A percentile compares a stretch with the other conserved stretches of the same genome.
Conservation (phyloP, 2,113 vertebrate genomes). For the Platichthys flesus region DNA sequence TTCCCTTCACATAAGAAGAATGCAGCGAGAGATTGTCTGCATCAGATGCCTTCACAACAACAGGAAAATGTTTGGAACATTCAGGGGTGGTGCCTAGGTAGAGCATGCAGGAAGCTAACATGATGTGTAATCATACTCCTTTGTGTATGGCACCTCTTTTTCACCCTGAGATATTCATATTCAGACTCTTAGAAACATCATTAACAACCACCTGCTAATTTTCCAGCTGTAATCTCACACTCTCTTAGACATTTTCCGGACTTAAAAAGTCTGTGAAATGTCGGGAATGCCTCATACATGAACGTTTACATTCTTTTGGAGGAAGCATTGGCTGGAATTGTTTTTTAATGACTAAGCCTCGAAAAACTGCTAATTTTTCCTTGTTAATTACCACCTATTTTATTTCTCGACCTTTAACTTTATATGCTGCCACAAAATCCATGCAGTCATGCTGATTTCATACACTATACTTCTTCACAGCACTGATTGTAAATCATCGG, state of each 20-base stretch:
- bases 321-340: conserved; percentile 12
- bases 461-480: conserved; percentile 12
- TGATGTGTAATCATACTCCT: no score
- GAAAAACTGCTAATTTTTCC: conserved; percentile 13
- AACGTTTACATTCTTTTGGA: background rate
- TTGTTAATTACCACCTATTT: background rate
- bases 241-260: no score
- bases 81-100: no score
- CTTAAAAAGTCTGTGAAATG: no score
- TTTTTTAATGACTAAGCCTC: conserved; percentile 20
- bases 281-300: no score
- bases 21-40: background rate
- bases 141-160: no score
- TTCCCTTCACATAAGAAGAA: background rate
- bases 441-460: conserved; percentile 17
- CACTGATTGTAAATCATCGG: conserved; percentile 10
- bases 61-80: no score
- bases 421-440: background rate
- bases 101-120: no score
- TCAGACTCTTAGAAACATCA: no score
- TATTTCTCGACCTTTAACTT: conserved; percentile 27
- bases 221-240: no score
- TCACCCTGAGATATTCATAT: no score
- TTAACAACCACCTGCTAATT: no score
- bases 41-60: background rate